phyloP scores from a whole-genome alignment of 2,797 vertebrate genomes.

The Etheostoma perlongum region DNA sequence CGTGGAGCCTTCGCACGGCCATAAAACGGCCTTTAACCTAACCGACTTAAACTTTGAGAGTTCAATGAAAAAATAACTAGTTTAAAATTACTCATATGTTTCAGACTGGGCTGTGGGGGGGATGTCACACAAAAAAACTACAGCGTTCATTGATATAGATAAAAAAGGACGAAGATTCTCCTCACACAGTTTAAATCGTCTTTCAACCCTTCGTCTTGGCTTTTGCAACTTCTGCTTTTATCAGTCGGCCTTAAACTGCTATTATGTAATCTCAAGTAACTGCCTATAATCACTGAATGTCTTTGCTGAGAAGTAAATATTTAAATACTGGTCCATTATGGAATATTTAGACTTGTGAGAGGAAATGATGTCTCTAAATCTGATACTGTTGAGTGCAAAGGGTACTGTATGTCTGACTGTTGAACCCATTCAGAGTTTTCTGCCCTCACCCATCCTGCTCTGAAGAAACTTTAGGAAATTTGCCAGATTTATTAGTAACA shows the following conservation, averaged over 20 bases:
- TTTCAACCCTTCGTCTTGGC: not conserved
- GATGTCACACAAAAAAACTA: not conserved
- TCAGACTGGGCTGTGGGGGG: not conserved
- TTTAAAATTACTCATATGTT: not conserved
- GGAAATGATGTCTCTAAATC: conserved; percentile 41
- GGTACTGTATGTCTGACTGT: conserved; percentile 31
- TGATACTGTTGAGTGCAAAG: conserved; percentile 19
- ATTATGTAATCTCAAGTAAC: conserved; percentile 44
- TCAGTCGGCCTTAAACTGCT: not conserved
- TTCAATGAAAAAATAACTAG: not conserved
- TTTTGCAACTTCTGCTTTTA: conserved; percentile 48
- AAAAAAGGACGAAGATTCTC: not conserved
- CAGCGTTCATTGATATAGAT: conserved; percentile 1
- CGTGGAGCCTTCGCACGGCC: too few species aligned
- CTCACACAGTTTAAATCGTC: not conserved
- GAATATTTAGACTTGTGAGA: conserved; percentile 17
- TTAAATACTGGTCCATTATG: conserved; percentile 25
- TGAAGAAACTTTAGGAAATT: conserved; percentile 36
- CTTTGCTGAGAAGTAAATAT: conserved; percentile 32
- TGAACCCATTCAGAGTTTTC: conserved; percentile 36
- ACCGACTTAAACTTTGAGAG: not conserved
- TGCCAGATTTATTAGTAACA: conserved; percentile 34
- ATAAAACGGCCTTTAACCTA: not conserved
- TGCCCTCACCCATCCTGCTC: conserved; percentile 20
- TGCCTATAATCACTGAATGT: not conserved